A percentile compares a stretch with the other conserved stretches of the same genome.
phyloP scores from a whole-genome alignment of 2,888 invertebrate genomes.

The Stenchaetothrips biformis region DNA sequence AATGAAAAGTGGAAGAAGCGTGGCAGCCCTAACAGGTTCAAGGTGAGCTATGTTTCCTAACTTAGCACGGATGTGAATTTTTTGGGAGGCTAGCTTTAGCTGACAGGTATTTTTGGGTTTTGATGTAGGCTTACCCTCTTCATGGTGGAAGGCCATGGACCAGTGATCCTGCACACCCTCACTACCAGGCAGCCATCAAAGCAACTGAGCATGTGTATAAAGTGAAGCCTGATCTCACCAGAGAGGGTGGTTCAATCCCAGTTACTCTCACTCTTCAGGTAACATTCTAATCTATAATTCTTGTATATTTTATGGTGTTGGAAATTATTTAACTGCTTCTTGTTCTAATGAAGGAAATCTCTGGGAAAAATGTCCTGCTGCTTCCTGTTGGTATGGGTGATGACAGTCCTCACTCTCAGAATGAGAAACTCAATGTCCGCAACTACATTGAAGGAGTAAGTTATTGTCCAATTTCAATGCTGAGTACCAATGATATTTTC shows the following conservation, averaged over 20 bases:
- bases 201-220: constrained; percentile 82
- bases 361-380: constrained; percentile 87
- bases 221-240: constrained; percentile 87
- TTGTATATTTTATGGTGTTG: neutral
- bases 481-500: constrained; percentile 29
- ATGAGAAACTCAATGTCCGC: constrained; percentile 89
- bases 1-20: constrained; percentile 71
- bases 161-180: constrained; percentile 84
- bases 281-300: neutral
- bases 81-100: neutral
- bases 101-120: neutral
- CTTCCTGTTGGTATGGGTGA: constrained; percentile 93
- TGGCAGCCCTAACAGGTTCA: constrained; percentile 81
- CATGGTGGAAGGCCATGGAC: constrained; percentile 90
- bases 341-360: constrained; percentile 64
- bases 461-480: constrained; percentile 37
- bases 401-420: constrained; percentile 98
- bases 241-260: constrained; percentile 97
- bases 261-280: constrained; percentile 80
- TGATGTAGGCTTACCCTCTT: constrained; percentile 45
- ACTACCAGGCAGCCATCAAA: constrained; percentile 81
- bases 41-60: constrained; percentile 47
- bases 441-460: constrained; percentile 93
- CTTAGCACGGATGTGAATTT: constrained; percentile 11
- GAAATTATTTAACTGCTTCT: neutral